Base-by-base conservation (phyloP, 1,140 invertebrate species). In the Planococcus citri region DNA sequence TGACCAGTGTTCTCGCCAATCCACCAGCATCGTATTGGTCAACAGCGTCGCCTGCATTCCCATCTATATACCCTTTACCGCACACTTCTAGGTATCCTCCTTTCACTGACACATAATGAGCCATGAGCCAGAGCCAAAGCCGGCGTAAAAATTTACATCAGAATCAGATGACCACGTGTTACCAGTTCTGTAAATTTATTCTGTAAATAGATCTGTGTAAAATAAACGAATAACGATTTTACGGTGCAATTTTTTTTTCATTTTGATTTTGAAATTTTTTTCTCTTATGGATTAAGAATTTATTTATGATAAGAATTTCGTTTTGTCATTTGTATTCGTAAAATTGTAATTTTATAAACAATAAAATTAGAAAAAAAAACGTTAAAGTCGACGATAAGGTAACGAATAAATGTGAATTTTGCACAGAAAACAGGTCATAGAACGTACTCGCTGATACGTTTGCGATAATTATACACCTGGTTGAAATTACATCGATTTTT, bases 1-100 rank as follows among this genome's bases (percentile, higher is more conserved):
- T 27, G 4, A n/a, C 71, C 24, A 14, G 4, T 27, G 10, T 0
- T 38, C 25, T 0, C 57, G 68, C 0, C 25, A 41, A n/a, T 71
- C 60, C 20, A 3, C 24, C 20, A 67, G 38, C 71, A 12, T 64
- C 71, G 0, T 71, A 71, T 33, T 71, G 68, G 71, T 20, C 71
- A 12, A 64, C 71, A 1, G 57, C 70, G 1, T 41, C 67, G 0
- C 37, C 70, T 1, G 71, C 67, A 0, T 38, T 71, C 12, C 41
- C 71, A 4, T 41, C 71, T 0, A 8, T 71, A 10, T 71, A 69
- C 37, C 41, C 69, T 41, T 67, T 69, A 29, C 51, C 68, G 12
- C 38, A 33, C 9, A 57, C 68, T 1, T 33, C 64, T 0, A 38
- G 64, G 10, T 71, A 71, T 69, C 68, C 68, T 0, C 71, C 71